These are phyloP conservation scores for Thelaira solivaga DNA, from an alignment of 2,888 invertebrate genomes.

Conservation along the genomic window DNA sequence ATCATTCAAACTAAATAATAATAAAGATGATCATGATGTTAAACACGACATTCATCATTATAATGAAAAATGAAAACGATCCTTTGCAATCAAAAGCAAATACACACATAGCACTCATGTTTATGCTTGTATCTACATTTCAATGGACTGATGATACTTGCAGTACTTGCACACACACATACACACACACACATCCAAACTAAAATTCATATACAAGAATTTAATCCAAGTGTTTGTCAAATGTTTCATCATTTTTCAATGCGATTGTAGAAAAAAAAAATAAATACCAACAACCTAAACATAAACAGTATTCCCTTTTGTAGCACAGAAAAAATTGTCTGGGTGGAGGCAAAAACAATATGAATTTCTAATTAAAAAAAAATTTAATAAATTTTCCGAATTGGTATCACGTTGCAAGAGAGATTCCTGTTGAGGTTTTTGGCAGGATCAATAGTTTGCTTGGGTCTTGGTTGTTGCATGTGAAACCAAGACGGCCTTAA, in stretches of 20 bases:
- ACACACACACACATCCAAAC: too few relatives aligned
- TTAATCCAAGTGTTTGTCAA: constrained; percentile 10
- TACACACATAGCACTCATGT: too few relatives aligned
- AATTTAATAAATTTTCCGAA: too few relatives aligned
- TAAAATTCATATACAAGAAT: too few relatives aligned
- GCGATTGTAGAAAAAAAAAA: not conserved
- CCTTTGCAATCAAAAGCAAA: constrained; percentile 4
- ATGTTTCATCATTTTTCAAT: constrained; percentile 38
- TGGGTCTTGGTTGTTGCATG: too few relatives aligned
- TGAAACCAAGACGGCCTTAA: too few relatives aligned
- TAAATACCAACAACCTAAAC: constrained; percentile 4
- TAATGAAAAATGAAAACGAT: constrained; percentile 4
- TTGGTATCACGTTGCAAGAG: too few relatives aligned
- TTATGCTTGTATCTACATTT: too few relatives aligned
- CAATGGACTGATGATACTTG: too few relatives aligned
- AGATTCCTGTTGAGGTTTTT: not conserved
- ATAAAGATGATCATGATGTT: not conserved
- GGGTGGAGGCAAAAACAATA: too few relatives aligned
- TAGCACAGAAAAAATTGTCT: not conserved
- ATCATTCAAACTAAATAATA: not conserved
- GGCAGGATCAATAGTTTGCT: not conserved
- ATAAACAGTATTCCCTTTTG: not conserved
- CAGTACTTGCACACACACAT: too few relatives aligned
- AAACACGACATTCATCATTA: not conserved
- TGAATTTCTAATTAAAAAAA: too few relatives aligned